These are phyloP conservation scores for Drosophila sulfurigaster DNA, from an alignment of 1,140 invertebrate species.

Conservation along the genomic window DNA sequence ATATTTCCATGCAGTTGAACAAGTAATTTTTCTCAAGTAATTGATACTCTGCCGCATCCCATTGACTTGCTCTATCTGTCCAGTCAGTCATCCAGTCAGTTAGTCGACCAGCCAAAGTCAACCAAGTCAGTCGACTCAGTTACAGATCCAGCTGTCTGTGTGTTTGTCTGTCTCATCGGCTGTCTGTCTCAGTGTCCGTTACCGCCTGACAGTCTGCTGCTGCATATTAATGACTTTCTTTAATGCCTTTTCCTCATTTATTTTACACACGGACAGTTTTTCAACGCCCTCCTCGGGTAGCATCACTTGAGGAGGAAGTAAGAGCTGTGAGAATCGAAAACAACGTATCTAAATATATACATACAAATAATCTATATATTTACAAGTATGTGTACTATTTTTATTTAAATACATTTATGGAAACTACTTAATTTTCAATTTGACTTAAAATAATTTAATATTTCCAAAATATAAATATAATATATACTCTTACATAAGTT, in stretches of 20 bases:
- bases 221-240: constrained; percentile 83
- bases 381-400: background rate
- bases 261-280: constrained; percentile 77
- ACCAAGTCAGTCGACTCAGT: constrained; percentile 27
- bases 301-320: constrained; percentile 29
- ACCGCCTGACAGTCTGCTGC: constrained; percentile 79
- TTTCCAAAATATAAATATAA: too few species aligned
- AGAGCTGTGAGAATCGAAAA: constrained; percentile 7
- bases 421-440: too few species aligned
- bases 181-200: constrained; percentile 50
- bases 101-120: constrained; percentile 1
- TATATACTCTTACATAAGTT: too few species aligned
- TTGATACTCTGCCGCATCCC: constrained; percentile 71
- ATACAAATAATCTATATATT: background rate
- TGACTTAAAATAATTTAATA: too few species aligned
- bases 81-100: constrained; percentile 44
- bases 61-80: constrained; percentile 60
- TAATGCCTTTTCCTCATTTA: constrained; percentile 83
- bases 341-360: constrained; percentile 5
- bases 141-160: constrained; percentile 49
- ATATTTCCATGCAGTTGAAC: constrained; percentile 62
- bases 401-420: too few species aligned
- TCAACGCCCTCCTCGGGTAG: constrained; percentile 32
- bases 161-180: constrained; percentile 37
- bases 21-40: constrained; percentile 82